Percentiles rank a stretch among this genome's conserved stretches.
These are phyloP conservation scores for Eupithecia subfuscata DNA, from an alignment of 2,888 invertebrate genomes.

Conservation along the genomic window DNA sequence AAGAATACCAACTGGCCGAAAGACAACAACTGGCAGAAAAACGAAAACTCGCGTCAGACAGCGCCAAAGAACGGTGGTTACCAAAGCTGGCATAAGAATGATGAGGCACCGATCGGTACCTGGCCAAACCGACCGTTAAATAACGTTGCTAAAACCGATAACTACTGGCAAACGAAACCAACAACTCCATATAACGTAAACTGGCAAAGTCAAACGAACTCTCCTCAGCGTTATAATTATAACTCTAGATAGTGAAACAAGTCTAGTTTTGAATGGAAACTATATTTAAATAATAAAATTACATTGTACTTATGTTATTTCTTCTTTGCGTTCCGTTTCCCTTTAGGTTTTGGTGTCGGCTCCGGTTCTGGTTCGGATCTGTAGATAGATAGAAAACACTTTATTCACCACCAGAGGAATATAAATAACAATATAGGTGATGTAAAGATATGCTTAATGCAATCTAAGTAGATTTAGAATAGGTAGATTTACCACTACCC, in stretches of 20 bases:
- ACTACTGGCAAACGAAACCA: conserved; percentile 15
- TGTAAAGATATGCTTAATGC: no score
- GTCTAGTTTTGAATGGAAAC: conserved; percentile 17
- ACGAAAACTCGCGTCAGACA: not conserved
- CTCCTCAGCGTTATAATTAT: conserved; percentile 7
- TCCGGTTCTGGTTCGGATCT: conserved; percentile 67
- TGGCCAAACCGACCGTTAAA: conserved; percentile 21
- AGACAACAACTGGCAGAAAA: conserved; percentile 27
- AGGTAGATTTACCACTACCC: no score
- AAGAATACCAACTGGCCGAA: conserved; percentile 19
- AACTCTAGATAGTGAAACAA: not conserved
- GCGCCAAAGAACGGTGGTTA: conserved; percentile 8
- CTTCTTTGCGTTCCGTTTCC: conserved; percentile 63
- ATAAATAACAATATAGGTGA: not conserved
- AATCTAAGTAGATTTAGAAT: no score
- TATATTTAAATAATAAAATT: conserved; percentile 30
- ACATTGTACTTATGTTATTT: conserved; percentile 48
- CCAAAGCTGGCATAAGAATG: conserved; percentile 49
- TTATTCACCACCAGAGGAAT: not conserved
- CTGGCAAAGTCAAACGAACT: conserved; percentile 20
- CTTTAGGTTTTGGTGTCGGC: conserved; percentile 52
- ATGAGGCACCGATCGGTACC: conserved; percentile 28
- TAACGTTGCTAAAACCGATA: conserved; percentile 1
- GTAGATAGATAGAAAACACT: conserved; percentile 15
- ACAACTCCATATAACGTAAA: conserved; percentile 15